These are phyloP conservation scores for Pheosia gnoma DNA, from an alignment of 2,888 invertebrate genomes.

Conservation along the genomic window DNA sequence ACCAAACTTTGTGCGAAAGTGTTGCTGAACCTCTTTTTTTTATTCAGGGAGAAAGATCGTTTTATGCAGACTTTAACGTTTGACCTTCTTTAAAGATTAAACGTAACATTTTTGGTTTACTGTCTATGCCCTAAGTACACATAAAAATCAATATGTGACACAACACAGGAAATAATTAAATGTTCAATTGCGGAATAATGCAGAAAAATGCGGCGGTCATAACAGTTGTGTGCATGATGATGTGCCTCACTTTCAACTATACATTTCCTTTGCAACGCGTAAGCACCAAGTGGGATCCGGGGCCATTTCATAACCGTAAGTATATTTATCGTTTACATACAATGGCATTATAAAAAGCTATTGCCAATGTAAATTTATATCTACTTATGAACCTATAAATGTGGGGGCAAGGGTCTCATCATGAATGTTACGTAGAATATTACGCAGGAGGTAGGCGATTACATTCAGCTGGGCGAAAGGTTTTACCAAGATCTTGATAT, in stretches of 20 bases:
- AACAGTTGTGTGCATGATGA: slow-evolving; percentile 52
- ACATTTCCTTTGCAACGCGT: slow-evolving; percentile 65
- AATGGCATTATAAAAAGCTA: too few species aligned
- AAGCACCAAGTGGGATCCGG: slow-evolving; percentile 27
- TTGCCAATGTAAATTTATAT: too few species aligned
- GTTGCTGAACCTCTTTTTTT: neutral
- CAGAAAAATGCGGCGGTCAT: slow-evolving; percentile 52
- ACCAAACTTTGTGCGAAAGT: slow-evolving; percentile 4
- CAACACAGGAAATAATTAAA: slow-evolving; percentile 18
- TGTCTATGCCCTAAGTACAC: neutral
- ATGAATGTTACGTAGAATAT: too few species aligned
- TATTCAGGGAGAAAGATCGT: neutral
- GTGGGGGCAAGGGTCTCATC: too few species aligned
- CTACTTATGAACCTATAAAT: too few species aligned
- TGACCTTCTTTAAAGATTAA: neutral
- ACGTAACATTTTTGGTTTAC: neutral
- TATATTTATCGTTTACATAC: neutral
- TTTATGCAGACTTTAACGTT: neutral
- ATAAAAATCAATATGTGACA: neutral
- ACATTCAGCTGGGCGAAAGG: too few species aligned
- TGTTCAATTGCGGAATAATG: slow-evolving; percentile 47
- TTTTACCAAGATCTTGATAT: too few species aligned
- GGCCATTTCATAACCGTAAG: slow-evolving; percentile 26
- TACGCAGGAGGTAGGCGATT: too few species aligned
- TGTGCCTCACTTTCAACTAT: slow-evolving; percentile 65